Base-by-base conservation (phyloP, 2,888 invertebrate genomes). In the Archips crataeganus region DNA sequence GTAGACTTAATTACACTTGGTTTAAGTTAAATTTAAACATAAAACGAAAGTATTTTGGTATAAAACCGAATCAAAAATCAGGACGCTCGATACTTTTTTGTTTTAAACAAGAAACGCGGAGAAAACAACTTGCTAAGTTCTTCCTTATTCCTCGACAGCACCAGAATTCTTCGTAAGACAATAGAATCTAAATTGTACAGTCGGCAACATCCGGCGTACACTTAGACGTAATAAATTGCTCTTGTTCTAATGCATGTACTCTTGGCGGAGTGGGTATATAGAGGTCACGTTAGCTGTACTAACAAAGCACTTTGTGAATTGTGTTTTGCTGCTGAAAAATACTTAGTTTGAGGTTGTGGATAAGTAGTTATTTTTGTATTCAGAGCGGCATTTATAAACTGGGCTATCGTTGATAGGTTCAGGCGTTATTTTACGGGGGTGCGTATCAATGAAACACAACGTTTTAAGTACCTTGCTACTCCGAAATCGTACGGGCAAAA, bases 151-250 rank as follows among this genome's bases (percentile, higher is more conserved):
- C 54, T 23, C 67, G 54, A 42, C 45, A 61, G 54, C n/a, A 42
- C 62, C 65, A 49, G 68, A 63, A 69, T 73, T 68, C 68, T 69
- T 73, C 63, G 59, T 51, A 57, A 73, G 73, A 73, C 73, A 73
- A 73, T 73, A 69, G 73, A 73, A 73, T 74, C 74, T 74, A 74
- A 74, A 74, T 74, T 70, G 70, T 83, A 81, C 78, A 84, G 82
- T 79, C 83, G 79, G 85, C 84, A 81, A 81, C 74, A 74, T 74
- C 74, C 84, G 82, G 82, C 81, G 80, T 84, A 85, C 88, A 88
- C 88, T 88, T 86, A 85, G 84, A 76, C 78, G 82, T 87, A 86
- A 88, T 85, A 86, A 88, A 89, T 88, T 84, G 85, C 84, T 77
- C 78, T 77, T 74, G 82, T 80, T 80, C 83, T 88, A 89, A 88